Evolutionary conservation across 2,797 vertebrate species (phyloP), one percentile per base, ranked within the genome.

Genomic region (Florisuga fusca): DNA sequence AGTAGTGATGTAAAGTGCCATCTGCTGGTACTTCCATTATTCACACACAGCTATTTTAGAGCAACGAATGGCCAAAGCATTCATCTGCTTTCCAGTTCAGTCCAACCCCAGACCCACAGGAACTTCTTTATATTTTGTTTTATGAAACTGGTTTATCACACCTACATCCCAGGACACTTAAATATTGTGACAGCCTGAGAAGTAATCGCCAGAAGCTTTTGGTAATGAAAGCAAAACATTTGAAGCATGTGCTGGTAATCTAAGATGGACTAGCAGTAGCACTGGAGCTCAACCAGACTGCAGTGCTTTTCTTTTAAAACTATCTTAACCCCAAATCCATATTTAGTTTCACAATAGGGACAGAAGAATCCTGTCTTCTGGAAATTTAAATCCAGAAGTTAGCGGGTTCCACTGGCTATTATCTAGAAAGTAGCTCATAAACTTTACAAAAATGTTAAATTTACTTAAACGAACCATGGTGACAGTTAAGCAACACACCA

Each of bases 11-110:
- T 18, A 2, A 9, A 48, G 78, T 59, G 93, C 93, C 96, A 67
- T 6, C 96, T 61, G 41, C 84, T 78, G 95, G 72, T 33, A 6
- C 57, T 23, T 5, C 1, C 25, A 3, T 29, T 12, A 9, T 1
- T 3, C 5, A 54, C 71, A 57, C 3, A 10, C 0, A 41, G 11
- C 15, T 4, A 16, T 1, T 18, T 2, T 38, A 27, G 36, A 27
- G 27, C 7, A 1, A 2, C 0, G 1, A 38, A 12, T 1, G 3
- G 5, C 1, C 3, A 2, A 15, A 26, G 20, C 0, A 0, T 3
- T n/a, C 2, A 0, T 1, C 0, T 1, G 8, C 29, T 17, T 19
- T 10, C 21, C 26, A 3, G 26, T 1, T 1, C 6, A 4, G 26
- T 46, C 51, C 29, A 51, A 36, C 10, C 11, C 16, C 23, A 54